These are phyloP conservation scores for Toxonevra muliebris DNA, from an alignment of 2,888 invertebrate species.

Conservation along the genomic window DNA sequence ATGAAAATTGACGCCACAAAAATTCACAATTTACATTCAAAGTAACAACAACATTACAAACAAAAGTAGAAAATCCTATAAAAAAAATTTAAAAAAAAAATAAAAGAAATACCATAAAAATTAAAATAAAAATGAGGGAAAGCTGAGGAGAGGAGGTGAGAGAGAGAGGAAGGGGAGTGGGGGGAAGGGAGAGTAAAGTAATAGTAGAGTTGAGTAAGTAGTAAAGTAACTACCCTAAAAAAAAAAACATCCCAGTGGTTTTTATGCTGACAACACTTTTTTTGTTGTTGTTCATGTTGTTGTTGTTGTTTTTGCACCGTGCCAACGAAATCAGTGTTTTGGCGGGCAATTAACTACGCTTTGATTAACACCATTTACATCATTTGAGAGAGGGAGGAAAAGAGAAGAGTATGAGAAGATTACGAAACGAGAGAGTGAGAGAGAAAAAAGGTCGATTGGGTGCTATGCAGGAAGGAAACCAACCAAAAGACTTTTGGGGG, in stretches of 20 bases:
- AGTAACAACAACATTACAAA: neutral
- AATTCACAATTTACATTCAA: constrained; percentile 1
- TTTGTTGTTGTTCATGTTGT: no score
- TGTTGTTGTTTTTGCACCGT: no score
- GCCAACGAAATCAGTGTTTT: constrained; percentile 39
- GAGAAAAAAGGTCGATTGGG: no score
- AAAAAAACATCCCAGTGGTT: no score
- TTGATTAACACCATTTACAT: constrained; percentile 52
- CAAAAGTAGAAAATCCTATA: neutral
- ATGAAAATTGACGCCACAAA: constrained; percentile 36
- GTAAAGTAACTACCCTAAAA: neutral
- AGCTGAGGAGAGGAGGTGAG: no score
- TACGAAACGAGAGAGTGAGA: no score
- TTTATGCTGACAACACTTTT: no score
- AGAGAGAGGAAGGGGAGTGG: no score
- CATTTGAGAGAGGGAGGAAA: neutral
- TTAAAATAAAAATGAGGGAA: neutral
- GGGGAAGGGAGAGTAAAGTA: no score
- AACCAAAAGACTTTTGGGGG: no score
- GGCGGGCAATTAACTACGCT: constrained; percentile 56
- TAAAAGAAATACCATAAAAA: neutral
- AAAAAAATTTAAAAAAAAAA: neutral
- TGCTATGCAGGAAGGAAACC: no score
- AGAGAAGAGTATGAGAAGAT: no score
- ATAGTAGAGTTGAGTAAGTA: neutral